Base-by-base conservation (phyloP, 2,888 invertebrate species). In the Dicyrtomina minuta region DNA sequence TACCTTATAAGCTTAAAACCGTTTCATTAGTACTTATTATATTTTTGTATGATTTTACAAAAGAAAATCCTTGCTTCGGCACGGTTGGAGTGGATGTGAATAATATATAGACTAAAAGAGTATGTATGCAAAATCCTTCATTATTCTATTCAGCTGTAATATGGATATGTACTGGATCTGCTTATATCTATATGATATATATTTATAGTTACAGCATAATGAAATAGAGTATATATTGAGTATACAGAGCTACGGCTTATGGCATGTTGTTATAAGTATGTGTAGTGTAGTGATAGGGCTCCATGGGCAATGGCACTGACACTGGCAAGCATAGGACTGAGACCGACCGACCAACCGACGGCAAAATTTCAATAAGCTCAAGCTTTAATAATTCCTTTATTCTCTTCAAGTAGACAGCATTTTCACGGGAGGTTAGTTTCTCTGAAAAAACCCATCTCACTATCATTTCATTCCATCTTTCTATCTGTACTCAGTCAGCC, bases 371-470 rank as follows among this genome's bases (percentile, higher is more conserved):
- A 65, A 65, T 65, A 65, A 53, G 64, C 59, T 59, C 60, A 56
- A 60, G 60, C 61, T 68, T 61, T 68, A 61, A 68, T 68, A 68
- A 68, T 68, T 68, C 68, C 61, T 68, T 68, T 68, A 60, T 68
- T 68, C 68, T 62, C 49, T 61, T 68, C 68, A 55, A 68, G 53
- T 60, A 60, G 68, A 68, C 53, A 61, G 61, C 53, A 53, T 61
- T 61, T 68, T 61, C 61, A 61, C 61, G 68, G 61, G 53, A 68
- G 44, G 61, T 61, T 61, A 68, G 61, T 43, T 61, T 68, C 44
- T 66, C 43, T 66, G 46, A 66, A 66, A 66, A 66, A 66, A 66
- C 66, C 55, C 61, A 61, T 68, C 68, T 61, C 60, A 61, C 61
- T 61, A 68, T 61, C 61, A 55, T 68, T 66, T 61, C 68, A 61